phyloP scores from a whole-genome alignment of 2,797 vertebrate species.

The Eulemur mongoz region DNA sequence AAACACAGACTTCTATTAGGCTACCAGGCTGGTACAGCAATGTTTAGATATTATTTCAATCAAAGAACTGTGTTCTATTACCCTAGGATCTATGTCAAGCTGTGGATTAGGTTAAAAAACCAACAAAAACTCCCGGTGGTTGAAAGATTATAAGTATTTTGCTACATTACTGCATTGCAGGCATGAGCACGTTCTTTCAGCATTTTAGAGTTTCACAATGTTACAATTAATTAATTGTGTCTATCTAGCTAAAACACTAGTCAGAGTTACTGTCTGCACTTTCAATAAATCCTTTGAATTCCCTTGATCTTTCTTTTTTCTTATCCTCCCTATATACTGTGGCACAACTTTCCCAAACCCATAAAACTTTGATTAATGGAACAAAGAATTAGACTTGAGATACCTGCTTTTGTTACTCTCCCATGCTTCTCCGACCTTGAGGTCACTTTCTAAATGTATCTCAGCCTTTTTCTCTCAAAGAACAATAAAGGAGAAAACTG shows the following conservation, averaged over 20 bases:
- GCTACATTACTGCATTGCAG: conserved; percentile 82
- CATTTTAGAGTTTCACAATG: conserved; percentile 76
- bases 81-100: conserved; percentile 83
- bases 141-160: conserved; percentile 85
- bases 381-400: conserved; percentile 71
- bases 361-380: conserved; percentile 77
- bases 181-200: conserved; percentile 78
- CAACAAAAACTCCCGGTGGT: conserved; percentile 82
- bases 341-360: conserved; percentile 69
- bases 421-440: conserved; percentile 44
- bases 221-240: conserved; percentile 84
- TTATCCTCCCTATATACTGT: conserved; percentile 43
- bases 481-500: not conserved
- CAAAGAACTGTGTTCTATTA: conserved; percentile 84
- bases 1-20: conserved; percentile 53
- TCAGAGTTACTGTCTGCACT: conserved; percentile 70
- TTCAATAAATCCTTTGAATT: conserved; percentile 75
- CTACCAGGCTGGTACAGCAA: conserved; percentile 62
- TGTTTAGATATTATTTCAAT: conserved; percentile 84
- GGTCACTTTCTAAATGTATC: conserved; percentile 45
- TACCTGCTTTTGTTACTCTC: conserved; percentile 70
- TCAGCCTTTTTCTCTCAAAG: conserved; percentile 29
- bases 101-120: conserved; percentile 84
- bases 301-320: conserved; percentile 73
- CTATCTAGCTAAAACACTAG: conserved; percentile 76